Percentiles rank a stretch among this genome's conserved stretches.
These are phyloP conservation scores for Hyla sarda DNA, from an alignment of 2,113 vertebrate species.

Conservation along the genomic window DNA sequence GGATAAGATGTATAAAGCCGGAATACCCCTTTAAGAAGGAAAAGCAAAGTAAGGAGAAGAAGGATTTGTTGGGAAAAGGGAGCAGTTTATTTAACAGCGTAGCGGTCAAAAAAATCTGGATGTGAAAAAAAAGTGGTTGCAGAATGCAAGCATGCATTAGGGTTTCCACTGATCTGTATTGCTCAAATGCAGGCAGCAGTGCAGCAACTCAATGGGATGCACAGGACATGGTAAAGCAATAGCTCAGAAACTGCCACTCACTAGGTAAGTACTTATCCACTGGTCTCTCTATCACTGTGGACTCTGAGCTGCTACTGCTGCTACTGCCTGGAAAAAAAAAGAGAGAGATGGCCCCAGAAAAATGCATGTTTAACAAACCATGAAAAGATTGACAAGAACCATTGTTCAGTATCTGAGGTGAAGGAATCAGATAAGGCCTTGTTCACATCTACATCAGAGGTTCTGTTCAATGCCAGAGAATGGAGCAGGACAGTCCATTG, in stretches of 20 bases:
- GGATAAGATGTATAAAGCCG: no score
- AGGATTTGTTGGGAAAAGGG: neutral
- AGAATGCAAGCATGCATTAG: constrained; percentile 74
- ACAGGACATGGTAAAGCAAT: constrained; percentile 71
- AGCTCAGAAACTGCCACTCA: constrained; percentile 85
- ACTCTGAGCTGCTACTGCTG: constrained; percentile 86
- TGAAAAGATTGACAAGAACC: constrained; percentile 61
- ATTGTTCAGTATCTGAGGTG: neutral
- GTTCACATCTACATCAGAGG: no score
- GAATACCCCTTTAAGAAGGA: no score
- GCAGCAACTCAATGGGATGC: constrained; percentile 72
- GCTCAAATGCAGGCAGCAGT: constrained; percentile 63
- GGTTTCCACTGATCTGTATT: constrained; percentile 58
- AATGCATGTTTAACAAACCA: constrained; percentile 66
- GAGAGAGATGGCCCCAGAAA: constrained; percentile 73
- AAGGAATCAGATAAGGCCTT: neutral
- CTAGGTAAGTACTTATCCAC: constrained; percentile 86
- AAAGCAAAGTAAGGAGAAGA: neutral
- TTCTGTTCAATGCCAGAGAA: neutral
- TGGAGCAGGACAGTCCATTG: no score
- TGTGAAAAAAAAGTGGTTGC: constrained; percentile 21
- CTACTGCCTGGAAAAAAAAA: constrained; percentile 87
- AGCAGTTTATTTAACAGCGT: constrained; percentile 55
- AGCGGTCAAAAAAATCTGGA: constrained; percentile 30
- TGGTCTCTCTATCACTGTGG: constrained; percentile 84